Evolutionary conservation across 2,113 vertebrate genomes (phyloP).

Genomic region (Charina bottae): DNA sequence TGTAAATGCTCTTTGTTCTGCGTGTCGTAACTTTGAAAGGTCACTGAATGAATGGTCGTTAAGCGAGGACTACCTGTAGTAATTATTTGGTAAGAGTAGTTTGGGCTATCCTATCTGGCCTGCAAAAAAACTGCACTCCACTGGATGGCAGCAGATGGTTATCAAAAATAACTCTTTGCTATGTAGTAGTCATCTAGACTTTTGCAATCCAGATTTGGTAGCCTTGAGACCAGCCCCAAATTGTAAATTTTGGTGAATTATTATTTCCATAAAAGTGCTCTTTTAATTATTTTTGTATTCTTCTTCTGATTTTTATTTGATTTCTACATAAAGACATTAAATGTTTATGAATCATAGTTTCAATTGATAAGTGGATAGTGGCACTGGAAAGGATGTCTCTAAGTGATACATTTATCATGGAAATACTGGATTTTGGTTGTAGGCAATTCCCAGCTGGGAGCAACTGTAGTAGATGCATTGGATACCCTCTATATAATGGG

Average conservation of each 20-base stretch:
- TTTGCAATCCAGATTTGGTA: background rate
- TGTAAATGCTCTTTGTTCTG: background rate
- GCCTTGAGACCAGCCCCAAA: background rate
- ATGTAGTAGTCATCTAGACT: background rate
- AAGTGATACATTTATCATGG: background rate
- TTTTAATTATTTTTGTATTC: background rate
- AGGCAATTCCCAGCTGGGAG: constrained; percentile 97
- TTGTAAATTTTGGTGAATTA: background rate
- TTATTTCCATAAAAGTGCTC: background rate
- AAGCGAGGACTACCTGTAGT: background rate
- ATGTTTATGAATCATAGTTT: background rate
- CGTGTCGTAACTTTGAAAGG: background rate
- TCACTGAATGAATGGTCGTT: background rate
- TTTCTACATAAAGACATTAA: background rate
- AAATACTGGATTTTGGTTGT: constrained; percentile 39
- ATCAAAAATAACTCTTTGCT: background rate
- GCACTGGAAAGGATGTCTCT: background rate
- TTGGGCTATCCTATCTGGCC: background rate
- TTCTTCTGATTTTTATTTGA: background rate
- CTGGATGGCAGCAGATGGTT: background rate
- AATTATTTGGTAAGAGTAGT: background rate
- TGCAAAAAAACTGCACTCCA: background rate
- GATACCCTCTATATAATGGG: constrained; percentile 99
- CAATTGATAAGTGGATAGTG: background rate
- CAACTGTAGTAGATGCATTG: constrained; percentile 95